Evolutionary conservation across 2,113 vertebrate genomes (phyloP).

Genomic region (Montifringilla adamsi): DNA sequence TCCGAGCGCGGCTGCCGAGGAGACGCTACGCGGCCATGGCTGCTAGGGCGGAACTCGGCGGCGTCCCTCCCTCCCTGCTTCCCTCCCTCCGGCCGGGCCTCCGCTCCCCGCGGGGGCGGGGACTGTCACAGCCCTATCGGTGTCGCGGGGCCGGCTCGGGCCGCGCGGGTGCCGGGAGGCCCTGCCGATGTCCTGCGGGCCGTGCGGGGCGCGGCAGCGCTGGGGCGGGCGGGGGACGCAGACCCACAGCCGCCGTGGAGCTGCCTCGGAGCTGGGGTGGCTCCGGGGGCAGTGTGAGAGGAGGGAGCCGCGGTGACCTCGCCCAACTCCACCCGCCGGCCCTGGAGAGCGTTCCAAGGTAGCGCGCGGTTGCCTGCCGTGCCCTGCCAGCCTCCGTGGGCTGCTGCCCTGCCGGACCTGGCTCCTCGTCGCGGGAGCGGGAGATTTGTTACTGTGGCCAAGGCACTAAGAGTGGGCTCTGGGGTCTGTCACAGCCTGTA

Average conservation of each 20-base stretch:
- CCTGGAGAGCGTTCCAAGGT: background rate
- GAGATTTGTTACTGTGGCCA: background rate
- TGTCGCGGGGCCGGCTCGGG: background rate
- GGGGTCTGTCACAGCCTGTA: background rate
- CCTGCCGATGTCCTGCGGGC: fast-evolving
- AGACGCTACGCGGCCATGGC: conserved; percentile 37
- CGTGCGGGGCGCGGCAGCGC: background rate
- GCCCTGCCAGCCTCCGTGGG: background rate
- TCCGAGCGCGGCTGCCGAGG: background rate
- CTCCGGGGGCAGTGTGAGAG: background rate
- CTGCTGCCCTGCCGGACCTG: background rate
- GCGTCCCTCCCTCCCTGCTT: background rate
- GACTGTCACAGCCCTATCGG: background rate
- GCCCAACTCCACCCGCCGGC: background rate
- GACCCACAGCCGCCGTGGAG: fast-evolving
- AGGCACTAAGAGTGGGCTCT: background rate
- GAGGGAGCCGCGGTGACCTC: background rate
- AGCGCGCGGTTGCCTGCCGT: fast-evolving
- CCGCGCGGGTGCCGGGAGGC: background rate
- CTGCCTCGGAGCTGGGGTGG: background rate
- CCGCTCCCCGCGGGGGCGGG: background rate
- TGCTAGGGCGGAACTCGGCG: conserved; percentile 19
- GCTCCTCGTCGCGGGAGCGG: too few species aligned
- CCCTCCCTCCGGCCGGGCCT: background rate
- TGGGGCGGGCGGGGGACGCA: background rate